These are phyloP conservation scores for Brachirus orientalis DNA, from an alignment of 2,113 vertebrate genomes.

Conservation along the genomic window DNA sequence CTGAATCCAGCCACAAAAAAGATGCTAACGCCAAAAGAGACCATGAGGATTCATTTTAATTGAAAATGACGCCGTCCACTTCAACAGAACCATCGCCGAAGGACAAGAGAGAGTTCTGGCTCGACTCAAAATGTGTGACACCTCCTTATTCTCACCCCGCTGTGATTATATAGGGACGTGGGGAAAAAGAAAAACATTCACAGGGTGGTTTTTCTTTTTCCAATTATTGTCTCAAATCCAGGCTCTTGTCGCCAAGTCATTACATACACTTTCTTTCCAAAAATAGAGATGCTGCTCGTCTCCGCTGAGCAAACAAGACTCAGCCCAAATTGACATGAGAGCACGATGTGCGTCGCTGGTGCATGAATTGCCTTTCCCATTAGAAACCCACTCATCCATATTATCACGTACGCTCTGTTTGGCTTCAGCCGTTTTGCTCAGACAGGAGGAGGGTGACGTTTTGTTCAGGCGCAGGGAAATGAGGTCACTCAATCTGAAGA, in stretches of 20 bases:
- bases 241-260: no score
- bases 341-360: no score
- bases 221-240: conserved; percentile 50
- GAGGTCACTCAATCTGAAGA: conserved; percentile 65
- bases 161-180: conserved; percentile 16
- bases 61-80: not conserved
- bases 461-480: conserved; percentile 45
- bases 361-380: no score
- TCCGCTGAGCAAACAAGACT: conserved; percentile 8
- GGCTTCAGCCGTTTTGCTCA: conserved; percentile 23
- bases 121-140: not conserved
- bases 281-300: not conserved
- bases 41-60: conserved; percentile 32
- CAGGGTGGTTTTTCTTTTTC: conserved; percentile 28
- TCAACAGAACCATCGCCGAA: conserved; percentile 29
- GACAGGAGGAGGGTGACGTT: conserved; percentile 3
- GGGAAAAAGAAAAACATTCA: conserved; percentile 1
- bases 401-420: conserved; percentile 30
- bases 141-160: not conserved
- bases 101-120: conserved; percentile 8
- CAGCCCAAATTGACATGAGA: conserved; percentile 9
- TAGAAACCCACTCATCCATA: conserved; percentile 53
- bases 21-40: conserved; percentile 16
- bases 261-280: conserved; percentile 19
- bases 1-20: conserved; percentile 4